Evolutionary conservation across 2,888 invertebrate genomes (phyloP).

Genomic region (Anarsia innoxiella): DNA sequence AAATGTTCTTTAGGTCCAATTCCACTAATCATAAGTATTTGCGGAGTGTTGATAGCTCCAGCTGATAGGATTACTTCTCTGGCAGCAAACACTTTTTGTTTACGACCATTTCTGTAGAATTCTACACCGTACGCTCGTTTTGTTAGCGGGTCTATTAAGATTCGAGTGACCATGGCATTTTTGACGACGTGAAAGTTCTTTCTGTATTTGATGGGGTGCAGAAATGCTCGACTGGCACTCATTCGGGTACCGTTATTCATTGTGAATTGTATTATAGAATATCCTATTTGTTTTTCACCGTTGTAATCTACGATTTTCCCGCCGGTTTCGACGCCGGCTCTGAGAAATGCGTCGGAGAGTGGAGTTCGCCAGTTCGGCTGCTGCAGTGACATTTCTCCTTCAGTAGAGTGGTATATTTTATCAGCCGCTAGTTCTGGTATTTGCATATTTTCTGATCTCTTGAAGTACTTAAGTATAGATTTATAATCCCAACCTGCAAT

Average conservation of each 20-base stretch:
- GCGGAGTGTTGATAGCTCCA: slow-evolving; percentile 87
- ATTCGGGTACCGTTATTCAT: slow-evolving; percentile 80
- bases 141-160: slow-evolving; percentile 68
- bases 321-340: slow-evolving; percentile 78
- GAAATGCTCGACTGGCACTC: slow-evolving; percentile 83
- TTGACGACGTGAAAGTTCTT: slow-evolving; percentile 78
- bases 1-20: slow-evolving; percentile 80
- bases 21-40: slow-evolving; percentile 88
- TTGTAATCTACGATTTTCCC: slow-evolving; percentile 78
- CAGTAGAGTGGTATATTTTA: slow-evolving; percentile 73
- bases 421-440: slow-evolving; percentile 57
- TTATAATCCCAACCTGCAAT: slow-evolving; percentile 80
- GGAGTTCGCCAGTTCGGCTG: slow-evolving; percentile 73
- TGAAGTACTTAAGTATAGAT: slow-evolving; percentile 79
- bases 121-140: slow-evolving; percentile 76
- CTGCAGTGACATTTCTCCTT: slow-evolving; percentile 78
- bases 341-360: slow-evolving; percentile 76
- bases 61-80: slow-evolving; percentile 85
- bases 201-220: slow-evolving; percentile 75
- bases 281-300: slow-evolving; percentile 79
- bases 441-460: slow-evolving; percentile 79
- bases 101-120: slow-evolving; percentile 69
- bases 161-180: slow-evolving; percentile 73
- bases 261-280: slow-evolving; percentile 79
- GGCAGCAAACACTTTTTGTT: slow-evolving; percentile 57